Conservation (phyloP, 1,140 invertebrate species). For the Vanessa tameamea region DNA sequence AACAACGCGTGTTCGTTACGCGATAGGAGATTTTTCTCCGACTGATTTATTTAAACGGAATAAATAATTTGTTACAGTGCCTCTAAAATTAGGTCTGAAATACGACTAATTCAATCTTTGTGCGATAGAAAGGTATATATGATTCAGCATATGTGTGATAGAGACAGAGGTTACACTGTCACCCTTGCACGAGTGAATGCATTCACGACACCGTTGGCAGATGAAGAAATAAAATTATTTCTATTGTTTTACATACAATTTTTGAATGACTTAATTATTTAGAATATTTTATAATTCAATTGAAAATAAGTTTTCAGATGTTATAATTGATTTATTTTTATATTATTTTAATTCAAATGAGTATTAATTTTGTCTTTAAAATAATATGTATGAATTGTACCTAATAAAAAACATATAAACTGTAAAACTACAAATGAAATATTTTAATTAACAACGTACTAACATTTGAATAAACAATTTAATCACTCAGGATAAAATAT, state of each 20-base stretch:
- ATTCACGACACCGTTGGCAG: constrained; percentile 53
- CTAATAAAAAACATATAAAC: not conserved
- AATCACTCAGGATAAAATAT: not conserved
- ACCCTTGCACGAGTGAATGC: constrained; percentile 61
- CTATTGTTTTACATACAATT: not conserved
- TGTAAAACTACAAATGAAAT: not conserved
- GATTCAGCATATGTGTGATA: constrained; percentile 34
- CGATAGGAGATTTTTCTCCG: constrained; percentile 2
- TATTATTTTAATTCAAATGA: too few species aligned
- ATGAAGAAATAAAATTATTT: constrained; percentile 2
- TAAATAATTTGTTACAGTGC: constrained; percentile 47
- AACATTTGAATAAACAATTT: constrained; percentile 3
- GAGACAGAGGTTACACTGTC: constrained; percentile 39
- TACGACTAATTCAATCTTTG: constrained; percentile 41
- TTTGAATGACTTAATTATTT: too few species aligned
- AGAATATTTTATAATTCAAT: too few species aligned
- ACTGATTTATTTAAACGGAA: constrained; percentile 29
- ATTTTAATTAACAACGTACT: not conserved
- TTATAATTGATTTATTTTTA: too few species aligned
- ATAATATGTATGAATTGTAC: not conserved
- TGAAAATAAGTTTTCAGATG: too few species aligned
- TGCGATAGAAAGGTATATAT: constrained; percentile 44
- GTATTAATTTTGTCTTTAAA: too few species aligned
- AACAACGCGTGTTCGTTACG: not conserved
- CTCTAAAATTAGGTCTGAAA: constrained; percentile 37